Conservation (phyloP, 23 tunicate species). For the Ciona savignyi region DNA sequence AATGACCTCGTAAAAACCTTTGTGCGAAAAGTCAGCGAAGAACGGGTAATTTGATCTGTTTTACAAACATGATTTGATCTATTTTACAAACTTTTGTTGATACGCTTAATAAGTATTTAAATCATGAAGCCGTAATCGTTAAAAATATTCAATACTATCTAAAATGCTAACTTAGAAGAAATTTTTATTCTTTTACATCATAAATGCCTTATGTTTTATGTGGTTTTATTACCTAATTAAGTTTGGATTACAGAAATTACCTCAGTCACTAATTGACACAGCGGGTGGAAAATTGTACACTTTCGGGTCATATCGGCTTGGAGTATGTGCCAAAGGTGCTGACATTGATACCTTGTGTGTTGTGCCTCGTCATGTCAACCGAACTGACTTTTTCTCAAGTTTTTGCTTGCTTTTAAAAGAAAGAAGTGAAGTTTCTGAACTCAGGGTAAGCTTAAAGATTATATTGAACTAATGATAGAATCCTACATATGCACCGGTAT, state of each 20-base stretch:
- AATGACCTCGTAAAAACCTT: constrained; percentile 80
- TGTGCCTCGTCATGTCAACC: constrained; percentile 83
- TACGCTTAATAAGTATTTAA: too few relatives aligned
- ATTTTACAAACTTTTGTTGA: too few relatives aligned
- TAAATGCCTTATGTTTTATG: too few relatives aligned
- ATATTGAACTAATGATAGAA: too few relatives aligned
- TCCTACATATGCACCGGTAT: too few relatives aligned
- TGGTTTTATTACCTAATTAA: background rate
- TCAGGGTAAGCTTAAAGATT: constrained; percentile 34
- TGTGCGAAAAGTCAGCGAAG: constrained; percentile 75
- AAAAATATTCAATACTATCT: too few relatives aligned
- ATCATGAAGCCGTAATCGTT: too few relatives aligned
- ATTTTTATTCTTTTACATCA: too few relatives aligned
- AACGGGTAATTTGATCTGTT: constrained; percentile 43
- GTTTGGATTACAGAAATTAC: constrained; percentile 67
- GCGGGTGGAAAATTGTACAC: constrained; percentile 92
- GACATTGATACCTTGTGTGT: constrained; percentile 96
- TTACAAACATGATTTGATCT: background rate
- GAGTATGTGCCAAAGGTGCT: constrained; percentile 86
- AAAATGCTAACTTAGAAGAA: too few relatives aligned
- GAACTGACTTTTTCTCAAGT: constrained; percentile 60
- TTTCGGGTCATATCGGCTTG: constrained; percentile 93
- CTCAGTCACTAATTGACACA: constrained; percentile 40
- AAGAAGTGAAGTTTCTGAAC: constrained; percentile 50
- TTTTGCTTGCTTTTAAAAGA: constrained; percentile 74